Percentiles rank a stretch among this genome's conserved stretches.
These are phyloP conservation scores for Myrmecophaga tridactyla DNA, from an alignment of 2,113 vertebrate genomes.

Conservation along the genomic window DNA sequence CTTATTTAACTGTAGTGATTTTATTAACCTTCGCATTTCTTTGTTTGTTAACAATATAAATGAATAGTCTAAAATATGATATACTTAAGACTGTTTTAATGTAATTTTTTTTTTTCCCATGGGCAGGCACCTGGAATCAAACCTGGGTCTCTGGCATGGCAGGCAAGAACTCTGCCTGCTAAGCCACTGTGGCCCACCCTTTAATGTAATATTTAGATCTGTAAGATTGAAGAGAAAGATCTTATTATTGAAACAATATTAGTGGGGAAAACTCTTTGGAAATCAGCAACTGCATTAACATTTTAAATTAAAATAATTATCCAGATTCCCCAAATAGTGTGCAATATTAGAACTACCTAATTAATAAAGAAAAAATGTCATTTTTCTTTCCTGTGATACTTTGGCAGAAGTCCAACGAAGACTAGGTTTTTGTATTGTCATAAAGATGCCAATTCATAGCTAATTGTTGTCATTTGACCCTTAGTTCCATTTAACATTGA, in stretches of 20 bases:
- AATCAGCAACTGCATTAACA: conserved; percentile 2
- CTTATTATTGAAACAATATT: background rate
- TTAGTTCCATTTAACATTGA: conserved; percentile 30
- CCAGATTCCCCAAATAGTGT: background rate
- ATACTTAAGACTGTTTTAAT: background rate
- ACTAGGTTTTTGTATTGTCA: conserved; percentile 5
- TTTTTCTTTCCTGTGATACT: conserved; percentile 4
- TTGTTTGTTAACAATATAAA: conserved; percentile 4
- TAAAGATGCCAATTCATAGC: conserved; percentile 43
- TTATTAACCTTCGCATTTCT: conserved; percentile 14
- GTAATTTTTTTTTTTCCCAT: too few species aligned
- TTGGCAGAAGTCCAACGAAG: conserved; percentile 34
- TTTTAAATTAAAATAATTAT: conserved; percentile 49
- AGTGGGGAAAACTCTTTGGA: background rate
- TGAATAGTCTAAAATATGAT: background rate
- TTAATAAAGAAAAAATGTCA: conserved; percentile 17
- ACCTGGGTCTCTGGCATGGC: too few species aligned
- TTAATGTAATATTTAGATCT: conserved; percentile 1
- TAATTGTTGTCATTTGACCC: conserved; percentile 51
- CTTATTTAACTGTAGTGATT: background rate
- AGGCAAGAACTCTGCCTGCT: too few species aligned
- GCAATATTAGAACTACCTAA: background rate
- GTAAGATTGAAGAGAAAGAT: conserved; percentile 31
- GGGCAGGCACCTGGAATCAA: too few species aligned
- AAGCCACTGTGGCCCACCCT: too few species aligned